These are phyloP conservation scores for Probosciger aterrimus DNA, from an alignment of 2,113 vertebrate genomes.

Conservation along the genomic window DNA sequence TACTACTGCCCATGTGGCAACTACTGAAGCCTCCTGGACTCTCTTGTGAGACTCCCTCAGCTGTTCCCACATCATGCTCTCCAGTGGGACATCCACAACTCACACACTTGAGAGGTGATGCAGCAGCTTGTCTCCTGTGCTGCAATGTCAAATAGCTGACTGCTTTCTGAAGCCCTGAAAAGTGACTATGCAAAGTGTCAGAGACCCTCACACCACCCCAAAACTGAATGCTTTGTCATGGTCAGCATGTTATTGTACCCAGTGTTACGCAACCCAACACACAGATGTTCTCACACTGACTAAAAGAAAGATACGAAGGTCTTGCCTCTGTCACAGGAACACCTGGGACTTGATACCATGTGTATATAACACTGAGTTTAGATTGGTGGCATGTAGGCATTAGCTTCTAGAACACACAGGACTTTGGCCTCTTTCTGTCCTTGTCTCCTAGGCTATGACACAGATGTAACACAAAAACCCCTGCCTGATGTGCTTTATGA, in stretches of 20 bases:
- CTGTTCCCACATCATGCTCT: neutral
- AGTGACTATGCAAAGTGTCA: neutral
- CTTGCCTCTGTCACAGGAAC: neutral
- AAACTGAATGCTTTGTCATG: neutral
- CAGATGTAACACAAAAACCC: neutral
- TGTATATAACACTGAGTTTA: neutral
- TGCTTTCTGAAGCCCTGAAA: neutral
- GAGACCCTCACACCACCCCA: neutral
- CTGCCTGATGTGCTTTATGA: neutral
- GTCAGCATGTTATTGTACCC: neutral
- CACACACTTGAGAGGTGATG: fast-evolving
- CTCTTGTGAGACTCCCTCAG: neutral
- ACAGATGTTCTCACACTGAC: neutral
- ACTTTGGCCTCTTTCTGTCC: neutral
- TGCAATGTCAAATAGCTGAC: neutral
- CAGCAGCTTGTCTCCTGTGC: neutral
- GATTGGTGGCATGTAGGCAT: neutral
- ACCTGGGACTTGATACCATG: neutral
- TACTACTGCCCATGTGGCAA: neutral
- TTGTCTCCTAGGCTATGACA: neutral
- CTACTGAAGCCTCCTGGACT: neutral
- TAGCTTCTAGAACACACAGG: neutral
- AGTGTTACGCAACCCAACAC: neutral
- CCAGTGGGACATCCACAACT: neutral
- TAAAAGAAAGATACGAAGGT: neutral